These are phyloP conservation scores for Eremobia ochroleuca DNA, from an alignment of 2,888 invertebrate genomes.

Conservation along the genomic window DNA sequence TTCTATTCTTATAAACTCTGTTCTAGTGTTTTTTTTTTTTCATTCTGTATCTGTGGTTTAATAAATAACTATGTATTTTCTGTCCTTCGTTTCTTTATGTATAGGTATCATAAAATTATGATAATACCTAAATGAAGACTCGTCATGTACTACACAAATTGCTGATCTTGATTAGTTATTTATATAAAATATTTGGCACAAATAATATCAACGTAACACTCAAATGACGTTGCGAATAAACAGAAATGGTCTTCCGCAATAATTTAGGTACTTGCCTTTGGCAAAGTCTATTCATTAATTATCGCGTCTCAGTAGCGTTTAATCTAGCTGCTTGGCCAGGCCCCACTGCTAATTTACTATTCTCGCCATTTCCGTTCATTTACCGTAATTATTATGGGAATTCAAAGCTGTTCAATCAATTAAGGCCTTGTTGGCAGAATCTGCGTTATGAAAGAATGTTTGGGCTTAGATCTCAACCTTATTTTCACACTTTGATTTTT, in stretches of 20 bases:
- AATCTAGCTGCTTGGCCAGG: conserved; percentile 9
- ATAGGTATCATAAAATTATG: too few relatives aligned
- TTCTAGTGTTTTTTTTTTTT: not conserved
- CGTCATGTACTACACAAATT: not conserved
- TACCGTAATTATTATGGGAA: not conserved
- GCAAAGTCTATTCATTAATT: conserved; percentile 14
- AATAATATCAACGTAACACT: conserved; percentile 18
- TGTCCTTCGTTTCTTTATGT: not conserved
- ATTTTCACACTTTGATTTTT: not conserved
- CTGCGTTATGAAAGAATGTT: not conserved
- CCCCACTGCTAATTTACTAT: conserved; percentile 15
- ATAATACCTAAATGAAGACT: not conserved
- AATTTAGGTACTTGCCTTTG: conserved; percentile 9
- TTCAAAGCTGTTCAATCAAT: not conserved
- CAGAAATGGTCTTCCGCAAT: conserved; percentile 15
- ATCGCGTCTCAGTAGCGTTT: not conserved
- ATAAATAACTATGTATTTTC: not conserved
- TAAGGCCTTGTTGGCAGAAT: not conserved
- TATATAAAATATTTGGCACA: conserved; percentile 25
- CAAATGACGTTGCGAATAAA: not conserved
- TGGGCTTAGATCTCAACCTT: not conserved
- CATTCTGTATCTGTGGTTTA: not conserved
- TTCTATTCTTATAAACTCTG: not conserved
- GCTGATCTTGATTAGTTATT: not conserved
- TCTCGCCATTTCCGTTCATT: conserved; percentile 7